Evolutionary conservation across 1,140 invertebrate genomes (phyloP).

Genomic region (Halictus rubicundus): DNA sequence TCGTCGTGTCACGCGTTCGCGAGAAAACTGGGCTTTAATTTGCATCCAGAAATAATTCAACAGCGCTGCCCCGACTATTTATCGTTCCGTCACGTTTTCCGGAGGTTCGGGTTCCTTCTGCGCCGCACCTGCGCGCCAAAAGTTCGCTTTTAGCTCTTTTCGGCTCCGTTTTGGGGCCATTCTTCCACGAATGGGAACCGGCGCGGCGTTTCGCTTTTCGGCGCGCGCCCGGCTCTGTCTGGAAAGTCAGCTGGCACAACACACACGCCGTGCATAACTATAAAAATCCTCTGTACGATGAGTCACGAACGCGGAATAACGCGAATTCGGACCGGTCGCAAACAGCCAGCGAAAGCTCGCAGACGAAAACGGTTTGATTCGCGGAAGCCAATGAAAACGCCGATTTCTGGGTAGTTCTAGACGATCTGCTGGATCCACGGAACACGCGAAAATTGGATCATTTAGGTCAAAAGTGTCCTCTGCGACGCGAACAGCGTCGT

Average conservation of each 20-base stretch:
- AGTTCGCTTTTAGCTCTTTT: background rate
- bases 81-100: slow-evolving; percentile 43
- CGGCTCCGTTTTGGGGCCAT: slow-evolving; percentile 15
- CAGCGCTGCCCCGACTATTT: slow-evolving; percentile 14
- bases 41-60: too few relatives aligned
- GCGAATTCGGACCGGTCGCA: slow-evolving; percentile 10
- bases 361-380: slow-evolving; percentile 24
- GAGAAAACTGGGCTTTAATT: too few relatives aligned
- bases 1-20: too few relatives aligned
- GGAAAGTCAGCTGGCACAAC: slow-evolving; percentile 50
- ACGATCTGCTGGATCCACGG: background rate
- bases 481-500: too few relatives aligned
- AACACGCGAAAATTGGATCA: background rate
- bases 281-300: slow-evolving; percentile 35
- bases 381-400: slow-evolving; percentile 6
- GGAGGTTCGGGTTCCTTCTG: background rate
- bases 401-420: background rate
- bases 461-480: background rate
- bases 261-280: background rate
- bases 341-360: slow-evolving; percentile 7
- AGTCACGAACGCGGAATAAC: slow-evolving; percentile 11
- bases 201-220: background rate
- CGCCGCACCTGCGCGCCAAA: slow-evolving; percentile 18
- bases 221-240: slow-evolving; percentile 7
- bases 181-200: slow-evolving; percentile 40